Base-by-base conservation (phyloP, 1,140 invertebrate species). In the Danaus plexippus region DNA sequence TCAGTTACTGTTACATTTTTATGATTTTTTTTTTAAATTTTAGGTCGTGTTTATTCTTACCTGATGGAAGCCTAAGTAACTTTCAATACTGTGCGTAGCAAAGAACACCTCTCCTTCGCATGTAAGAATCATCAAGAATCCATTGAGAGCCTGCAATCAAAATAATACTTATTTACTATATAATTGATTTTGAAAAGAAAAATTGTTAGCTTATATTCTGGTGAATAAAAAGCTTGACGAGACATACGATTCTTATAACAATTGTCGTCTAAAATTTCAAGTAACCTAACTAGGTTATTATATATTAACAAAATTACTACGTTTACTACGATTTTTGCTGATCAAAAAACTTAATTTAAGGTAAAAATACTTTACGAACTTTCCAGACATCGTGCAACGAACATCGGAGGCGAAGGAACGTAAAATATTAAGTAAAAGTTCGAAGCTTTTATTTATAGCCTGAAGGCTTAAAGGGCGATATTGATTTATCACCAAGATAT, bases 1-100 rank as follows among this genome's bases (percentile, higher is more conserved):
- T 52, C 13, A 11, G 22, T 52, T 18, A 11, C 12, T 50, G n/a
- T 5, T 51, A 42, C 11, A 3, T 51, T 32, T 22, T 11, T 7
- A 4, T 15, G 9, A 22, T 42, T 9, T 11, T 51, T 51, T 32
- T 32, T 9, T 40, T 8, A 15, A 8, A 8, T 32, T 32, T 22
- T 32, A 32, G 22, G 2, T 32, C 22, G 7, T 32, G 32, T 54
- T 9, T 42, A 6, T 45, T 63, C 69, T 90, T 90, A 99, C 98
- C 94, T 99, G 98, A 91, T 99, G 97, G 91, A 99, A 99, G 77
- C 98, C 98, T 70, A 99, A 92, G 90, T 99, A 99, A 87, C 96
- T 98, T 91, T 99, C 98, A 81, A 99, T 99, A 86, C 96, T 99
- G 89, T 99, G 95, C 45, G 97, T 99, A 44, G 97, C 97, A 89